These are phyloP conservation scores for Enteromius argenteus DNA, from an alignment of 2,797 vertebrate genomes.

Conservation along the genomic window DNA sequence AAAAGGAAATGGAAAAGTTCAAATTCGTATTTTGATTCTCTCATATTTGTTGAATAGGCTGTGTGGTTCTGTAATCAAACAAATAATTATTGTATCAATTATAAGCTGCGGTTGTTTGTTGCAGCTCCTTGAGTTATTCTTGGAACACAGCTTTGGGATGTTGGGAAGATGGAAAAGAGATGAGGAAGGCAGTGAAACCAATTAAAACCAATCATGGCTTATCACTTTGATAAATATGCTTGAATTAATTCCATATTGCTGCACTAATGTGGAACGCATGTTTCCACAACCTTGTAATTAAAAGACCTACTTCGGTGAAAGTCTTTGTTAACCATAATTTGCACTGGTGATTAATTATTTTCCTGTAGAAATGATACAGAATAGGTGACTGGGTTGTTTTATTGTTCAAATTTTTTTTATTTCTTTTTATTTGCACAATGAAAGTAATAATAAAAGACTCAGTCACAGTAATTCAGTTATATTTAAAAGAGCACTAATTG, in stretches of 20 bases:
- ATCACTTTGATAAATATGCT: slow-evolving; percentile 66
- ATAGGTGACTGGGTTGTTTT: neutral
- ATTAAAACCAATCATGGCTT: slow-evolving; percentile 60
- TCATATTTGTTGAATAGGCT: neutral
- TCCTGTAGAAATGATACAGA: slow-evolving; percentile 7
- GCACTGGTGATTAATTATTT: slow-evolving; percentile 54
- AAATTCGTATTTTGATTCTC: neutral
- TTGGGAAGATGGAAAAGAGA: slow-evolving; percentile 8
- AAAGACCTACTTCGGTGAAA: slow-evolving; percentile 51
- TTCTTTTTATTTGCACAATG: slow-evolving; percentile 23
- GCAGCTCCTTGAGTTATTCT: slow-evolving; percentile 25
- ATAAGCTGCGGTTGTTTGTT: neutral
- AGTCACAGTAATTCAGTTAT: neutral
- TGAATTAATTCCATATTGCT: slow-evolving; percentile 67
- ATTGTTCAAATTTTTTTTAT: slow-evolving; percentile 26
- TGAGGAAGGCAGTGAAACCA: slow-evolving; percentile 28
- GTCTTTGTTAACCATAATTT: slow-evolving; percentile 56
- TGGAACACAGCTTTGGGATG: neutral
- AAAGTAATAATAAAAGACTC: neutral
- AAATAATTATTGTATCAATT: neutral
- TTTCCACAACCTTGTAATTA: slow-evolving; percentile 63
- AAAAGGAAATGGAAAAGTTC: neutral
- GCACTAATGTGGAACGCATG: slow-evolving; percentile 65
- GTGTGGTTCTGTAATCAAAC: neutral
- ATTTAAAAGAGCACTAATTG: neutral